Evolutionary conservation across 2,113 vertebrate genomes (phyloP), one percentile per base, ranked within the genome.

Genomic region (Mesocricetus auratus): DNA sequence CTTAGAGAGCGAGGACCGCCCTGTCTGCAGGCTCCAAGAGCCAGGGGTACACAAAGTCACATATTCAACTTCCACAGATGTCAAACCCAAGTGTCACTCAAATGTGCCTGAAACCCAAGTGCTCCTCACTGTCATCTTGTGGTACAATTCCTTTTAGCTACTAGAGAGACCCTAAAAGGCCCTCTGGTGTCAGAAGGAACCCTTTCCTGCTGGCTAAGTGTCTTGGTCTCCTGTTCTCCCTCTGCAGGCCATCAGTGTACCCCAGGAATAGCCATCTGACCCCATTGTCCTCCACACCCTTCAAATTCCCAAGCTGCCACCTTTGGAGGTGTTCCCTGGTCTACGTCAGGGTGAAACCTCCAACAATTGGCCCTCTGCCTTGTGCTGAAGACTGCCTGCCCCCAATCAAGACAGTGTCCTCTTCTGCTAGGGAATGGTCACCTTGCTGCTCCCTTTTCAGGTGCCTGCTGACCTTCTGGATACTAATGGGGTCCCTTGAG

Each of bases 141-240:
- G 36, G 5, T 6, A 42, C 31, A 31, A 47, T n/a, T 81, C 47
- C 56, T 58, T 75, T 50, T 53, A 74, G 79, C 29, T 21, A 13
- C 58, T 39, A 36, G 12, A 86, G 45, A 60, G 78, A 7, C 33
- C 19, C 45, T 42, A 42, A 83, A 24, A 83, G 81, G n/a, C 11
- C 53, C 36, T 62, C 31, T 50, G n/a, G 89, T 29, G 66, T 69
- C 69, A 33, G 13, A 36, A n/a, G 9, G 88, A 68, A 60, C 50
- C 89, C 12, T 5, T 22, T 9, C 5, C n/a, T 31, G 26, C 15
- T 33, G 36, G 42, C 10, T 17, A 42, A 31, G 3, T 19, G 19
- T 4, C 17, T 22, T 19, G 3, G 36, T 7, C 58, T 62, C 77
- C 29, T 2, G 0, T n/a, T 7, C 3, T 3, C 12, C 21, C 78